These are phyloP conservation scores for Hiodon alosoides DNA, from an alignment of 2,113 vertebrate genomes.

Conservation along the genomic window DNA sequence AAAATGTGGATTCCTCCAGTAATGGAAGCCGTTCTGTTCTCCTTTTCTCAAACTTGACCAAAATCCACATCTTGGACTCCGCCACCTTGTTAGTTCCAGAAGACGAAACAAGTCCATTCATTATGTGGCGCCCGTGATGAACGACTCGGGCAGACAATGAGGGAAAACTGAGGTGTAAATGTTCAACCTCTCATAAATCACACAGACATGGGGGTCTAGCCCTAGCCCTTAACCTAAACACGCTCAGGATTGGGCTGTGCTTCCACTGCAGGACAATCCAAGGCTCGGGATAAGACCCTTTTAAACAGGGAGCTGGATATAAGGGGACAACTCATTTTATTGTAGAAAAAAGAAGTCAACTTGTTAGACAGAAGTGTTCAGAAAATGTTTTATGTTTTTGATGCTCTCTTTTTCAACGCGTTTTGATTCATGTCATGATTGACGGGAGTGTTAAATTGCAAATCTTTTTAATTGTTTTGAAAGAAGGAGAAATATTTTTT, in stretches of 20 bases:
- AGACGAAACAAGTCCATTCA: constrained; percentile 70
- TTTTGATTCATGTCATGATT: too few relatives aligned
- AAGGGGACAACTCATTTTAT: too few relatives aligned
- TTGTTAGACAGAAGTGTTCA: too few relatives aligned
- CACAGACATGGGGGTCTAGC: constrained; percentile 63
- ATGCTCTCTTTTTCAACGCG: too few relatives aligned
- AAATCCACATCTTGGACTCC: constrained; percentile 65
- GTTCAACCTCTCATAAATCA: constrained; percentile 76
- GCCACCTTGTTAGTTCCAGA: constrained; percentile 67
- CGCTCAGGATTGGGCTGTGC: constrained; percentile 60
- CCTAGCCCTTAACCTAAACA: constrained; percentile 73
- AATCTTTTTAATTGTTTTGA: too few relatives aligned
- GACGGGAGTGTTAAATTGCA: too few relatives aligned
- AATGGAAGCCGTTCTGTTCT: constrained; percentile 16
- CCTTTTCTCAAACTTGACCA: constrained; percentile 53
- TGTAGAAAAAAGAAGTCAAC: too few relatives aligned
- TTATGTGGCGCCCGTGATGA: constrained; percentile 68
- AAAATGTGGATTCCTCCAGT: neutral
- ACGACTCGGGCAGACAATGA: constrained; percentile 69
- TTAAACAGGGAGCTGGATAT: neutral
- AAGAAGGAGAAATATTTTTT: too few relatives aligned
- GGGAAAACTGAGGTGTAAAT: constrained; percentile 74
- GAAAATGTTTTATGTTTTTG: too few relatives aligned
- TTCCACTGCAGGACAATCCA: constrained; percentile 22
- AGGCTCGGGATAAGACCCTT: constrained; percentile 11